Conservation (phyloP, 2,888 invertebrate species). For the Pinctada fucata region DNA sequence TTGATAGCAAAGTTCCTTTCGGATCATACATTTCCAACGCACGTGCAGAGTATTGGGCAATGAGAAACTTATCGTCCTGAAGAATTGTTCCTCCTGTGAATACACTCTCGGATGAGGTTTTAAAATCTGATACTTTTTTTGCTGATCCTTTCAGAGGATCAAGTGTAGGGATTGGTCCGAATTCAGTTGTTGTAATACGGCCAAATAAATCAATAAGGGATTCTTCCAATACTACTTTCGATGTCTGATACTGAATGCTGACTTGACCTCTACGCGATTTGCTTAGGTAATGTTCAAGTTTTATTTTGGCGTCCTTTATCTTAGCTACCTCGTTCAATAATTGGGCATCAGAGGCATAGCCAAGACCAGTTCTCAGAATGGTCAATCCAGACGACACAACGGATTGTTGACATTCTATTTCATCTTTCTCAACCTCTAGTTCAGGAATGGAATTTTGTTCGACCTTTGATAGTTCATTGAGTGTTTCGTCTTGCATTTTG, state of each 20-base stretch:
- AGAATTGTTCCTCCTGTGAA: too few relatives aligned
- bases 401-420: background rate
- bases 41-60: background rate
- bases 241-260: too few relatives aligned
- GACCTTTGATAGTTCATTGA: background rate
- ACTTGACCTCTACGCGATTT: too few relatives aligned
- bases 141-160: too few relatives aligned
- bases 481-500: background rate
- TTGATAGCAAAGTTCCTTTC: background rate
- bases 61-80: background rate
- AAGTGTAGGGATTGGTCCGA: too few relatives aligned
- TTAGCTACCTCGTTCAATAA: background rate
- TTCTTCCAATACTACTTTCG: too few relatives aligned
- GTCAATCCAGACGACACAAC: background rate
- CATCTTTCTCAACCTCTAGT: background rate
- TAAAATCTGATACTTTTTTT: too few relatives aligned
- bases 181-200: too few relatives aligned
- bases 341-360: background rate
- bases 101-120: too few relatives aligned
- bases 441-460: background rate
- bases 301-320: background rate
- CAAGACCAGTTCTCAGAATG: background rate
- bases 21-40: background rate
- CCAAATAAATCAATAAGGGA: too few relatives aligned
- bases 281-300: background rate